These are phyloP conservation scores for Chiroxiphia lanceolata DNA, from an alignment of 2,797 vertebrate species.

Conservation along the genomic window DNA sequence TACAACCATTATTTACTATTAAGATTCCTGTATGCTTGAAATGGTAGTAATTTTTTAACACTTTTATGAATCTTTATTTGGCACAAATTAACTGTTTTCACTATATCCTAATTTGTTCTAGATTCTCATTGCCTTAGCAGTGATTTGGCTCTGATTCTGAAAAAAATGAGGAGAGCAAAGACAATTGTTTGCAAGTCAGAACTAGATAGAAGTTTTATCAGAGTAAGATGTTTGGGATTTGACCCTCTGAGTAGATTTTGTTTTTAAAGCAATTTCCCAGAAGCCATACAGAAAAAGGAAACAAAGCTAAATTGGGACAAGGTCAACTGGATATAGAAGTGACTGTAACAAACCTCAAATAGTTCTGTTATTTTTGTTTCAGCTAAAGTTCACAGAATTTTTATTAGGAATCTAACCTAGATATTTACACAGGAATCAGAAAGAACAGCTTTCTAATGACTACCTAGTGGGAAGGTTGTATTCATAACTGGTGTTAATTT, in stretches of 20 bases:
- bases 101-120: background rate
- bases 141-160: background rate
- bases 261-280: constrained; percentile 45
- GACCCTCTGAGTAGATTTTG: constrained; percentile 9
- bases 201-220: background rate
- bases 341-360: constrained; percentile 46
- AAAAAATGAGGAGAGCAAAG: background rate
- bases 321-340: constrained; percentile 53
- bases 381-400: constrained; percentile 34
- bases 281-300: constrained; percentile 49
- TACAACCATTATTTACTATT: background rate
- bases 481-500: constrained; percentile 6
- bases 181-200: background rate
- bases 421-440: constrained; percentile 34
- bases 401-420: constrained; percentile 32
- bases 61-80: background rate
- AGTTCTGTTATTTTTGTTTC: constrained; percentile 69
- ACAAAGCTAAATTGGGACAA: constrained; percentile 66
- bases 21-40: background rate
- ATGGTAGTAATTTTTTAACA: background rate
- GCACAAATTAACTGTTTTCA: background rate
- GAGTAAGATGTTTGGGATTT: constrained; percentile 32
- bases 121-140: background rate
- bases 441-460: constrained; percentile 22
- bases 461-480: background rate